These are phyloP conservation scores for Numenius phaeopus DNA, from an alignment of 2,797 vertebrate species.

Conservation along the genomic window DNA sequence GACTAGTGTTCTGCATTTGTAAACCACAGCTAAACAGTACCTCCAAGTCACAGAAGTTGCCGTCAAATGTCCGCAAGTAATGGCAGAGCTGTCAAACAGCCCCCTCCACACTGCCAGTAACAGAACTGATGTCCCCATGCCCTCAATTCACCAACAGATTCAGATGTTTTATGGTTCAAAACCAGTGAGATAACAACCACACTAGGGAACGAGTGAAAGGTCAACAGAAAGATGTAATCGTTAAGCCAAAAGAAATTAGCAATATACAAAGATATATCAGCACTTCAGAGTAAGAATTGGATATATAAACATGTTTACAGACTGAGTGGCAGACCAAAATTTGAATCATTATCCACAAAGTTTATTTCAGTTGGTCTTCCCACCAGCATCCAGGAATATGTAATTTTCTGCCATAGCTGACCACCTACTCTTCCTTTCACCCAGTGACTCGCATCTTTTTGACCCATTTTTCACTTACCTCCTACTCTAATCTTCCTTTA, in stretches of 20 bases:
- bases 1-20: not conserved
- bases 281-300: not conserved
- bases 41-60: not conserved
- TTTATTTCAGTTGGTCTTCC: conserved; percentile 3
- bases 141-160: not conserved
- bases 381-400: not conserved
- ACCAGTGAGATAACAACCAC: not conserved
- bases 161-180: not conserved
- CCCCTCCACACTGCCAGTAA: not conserved
- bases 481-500: not conserved
- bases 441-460: not conserved
- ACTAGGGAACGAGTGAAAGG: not conserved
- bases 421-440: conserved; percentile 24
- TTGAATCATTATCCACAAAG: conserved; percentile 54
- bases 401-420: not conserved
- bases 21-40: not conserved
- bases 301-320: not conserved
- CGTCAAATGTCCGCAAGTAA: not conserved
- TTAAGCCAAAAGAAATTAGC: not conserved
- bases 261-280: not conserved
- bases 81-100: not conserved
- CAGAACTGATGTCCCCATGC: not conserved
- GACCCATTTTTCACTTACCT: not conserved
- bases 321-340: conserved; percentile 21
- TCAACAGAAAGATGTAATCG: not conserved